Conservation (phyloP, 2,888 invertebrate species). For the Gnatocerus cornutus region DNA sequence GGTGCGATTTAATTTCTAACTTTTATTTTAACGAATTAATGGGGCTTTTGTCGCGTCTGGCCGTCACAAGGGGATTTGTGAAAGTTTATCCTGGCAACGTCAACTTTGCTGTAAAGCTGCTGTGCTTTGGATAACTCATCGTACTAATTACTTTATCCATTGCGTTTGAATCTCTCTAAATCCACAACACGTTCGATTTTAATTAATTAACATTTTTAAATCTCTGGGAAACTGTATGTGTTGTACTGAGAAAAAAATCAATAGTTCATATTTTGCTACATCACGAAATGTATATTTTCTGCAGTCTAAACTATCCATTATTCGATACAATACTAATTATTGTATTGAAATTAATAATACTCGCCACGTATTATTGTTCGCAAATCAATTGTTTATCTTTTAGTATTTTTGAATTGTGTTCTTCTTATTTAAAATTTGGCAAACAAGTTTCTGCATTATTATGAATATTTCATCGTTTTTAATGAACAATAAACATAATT, state of each 20-base stretch:
- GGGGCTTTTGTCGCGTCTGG: conserved; percentile 44
- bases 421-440: neutral
- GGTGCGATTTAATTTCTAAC: conserved; percentile 48
- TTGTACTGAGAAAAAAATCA: too few species aligned
- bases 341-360: too few species aligned
- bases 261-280: too few species aligned
- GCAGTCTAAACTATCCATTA: too few species aligned
- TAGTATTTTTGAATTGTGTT: neutral
- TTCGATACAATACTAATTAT: too few species aligned
- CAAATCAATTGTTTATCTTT: neutral
- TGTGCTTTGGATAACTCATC: conserved; percentile 60
- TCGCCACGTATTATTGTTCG: neutral
- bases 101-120: conserved; percentile 59
- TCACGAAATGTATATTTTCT: too few species aligned
- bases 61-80: conserved; percentile 54
- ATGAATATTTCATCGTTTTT: conserved; percentile 23
- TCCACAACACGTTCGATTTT: conserved; percentile 24
- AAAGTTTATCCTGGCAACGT: conserved; percentile 59
- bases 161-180: conserved; percentile 32
- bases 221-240: neutral
- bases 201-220: conserved; percentile 34
- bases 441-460: neutral
- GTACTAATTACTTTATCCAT: conserved; percentile 62
- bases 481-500: conserved; percentile 28
- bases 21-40: conserved; percentile 52